These are phyloP conservation scores for Andinoacara biseriatus DNA, from an alignment of 2,113 vertebrate genomes.

Conservation along the genomic window DNA sequence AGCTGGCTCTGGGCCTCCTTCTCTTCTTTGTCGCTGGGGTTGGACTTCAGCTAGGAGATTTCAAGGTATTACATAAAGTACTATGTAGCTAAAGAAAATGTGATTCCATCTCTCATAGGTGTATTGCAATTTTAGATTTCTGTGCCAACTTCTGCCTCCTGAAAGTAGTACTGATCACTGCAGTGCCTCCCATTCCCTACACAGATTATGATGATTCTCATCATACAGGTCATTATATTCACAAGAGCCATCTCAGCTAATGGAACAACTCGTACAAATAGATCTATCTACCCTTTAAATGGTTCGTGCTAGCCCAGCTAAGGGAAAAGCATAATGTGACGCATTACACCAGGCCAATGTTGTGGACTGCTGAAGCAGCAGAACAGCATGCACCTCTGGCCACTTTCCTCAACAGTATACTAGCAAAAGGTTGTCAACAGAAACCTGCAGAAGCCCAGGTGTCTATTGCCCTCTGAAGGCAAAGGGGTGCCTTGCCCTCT, in stretches of 20 bases:
- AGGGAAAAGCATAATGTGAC: conserved; percentile 51
- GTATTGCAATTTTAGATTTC: background rate
- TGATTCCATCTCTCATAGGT: background rate
- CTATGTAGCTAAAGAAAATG: background rate
- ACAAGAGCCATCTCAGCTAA: conserved; percentile 54
- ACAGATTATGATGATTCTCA: conserved; percentile 51
- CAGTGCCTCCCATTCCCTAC: conserved; percentile 21
- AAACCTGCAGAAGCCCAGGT: conserved; percentile 21
- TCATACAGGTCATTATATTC: conserved; percentile 48
- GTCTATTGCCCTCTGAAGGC: background rate
- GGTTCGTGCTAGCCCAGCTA: conserved; percentile 63
- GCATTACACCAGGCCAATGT: conserved; percentile 23
- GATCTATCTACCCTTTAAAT: conserved; percentile 18
- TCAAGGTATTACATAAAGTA: background rate
- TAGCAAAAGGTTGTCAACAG: background rate
- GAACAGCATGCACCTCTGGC: conserved; percentile 27
- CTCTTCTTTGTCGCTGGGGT: conserved; percentile 87
- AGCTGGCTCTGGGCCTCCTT: conserved; percentile 90
- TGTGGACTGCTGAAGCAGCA: conserved; percentile 58
- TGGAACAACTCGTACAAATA: conserved; percentile 51
- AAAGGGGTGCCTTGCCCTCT: background rate
- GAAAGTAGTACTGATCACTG: conserved; percentile 12
- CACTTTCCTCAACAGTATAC: conserved; percentile 19
- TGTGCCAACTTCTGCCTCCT: conserved; percentile 13
- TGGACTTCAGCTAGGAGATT: conserved; percentile 88